Evolutionary conservation across 1,140 invertebrate genomes (phyloP).

Genomic region (Tyrophagus putrescentiae): DNA sequence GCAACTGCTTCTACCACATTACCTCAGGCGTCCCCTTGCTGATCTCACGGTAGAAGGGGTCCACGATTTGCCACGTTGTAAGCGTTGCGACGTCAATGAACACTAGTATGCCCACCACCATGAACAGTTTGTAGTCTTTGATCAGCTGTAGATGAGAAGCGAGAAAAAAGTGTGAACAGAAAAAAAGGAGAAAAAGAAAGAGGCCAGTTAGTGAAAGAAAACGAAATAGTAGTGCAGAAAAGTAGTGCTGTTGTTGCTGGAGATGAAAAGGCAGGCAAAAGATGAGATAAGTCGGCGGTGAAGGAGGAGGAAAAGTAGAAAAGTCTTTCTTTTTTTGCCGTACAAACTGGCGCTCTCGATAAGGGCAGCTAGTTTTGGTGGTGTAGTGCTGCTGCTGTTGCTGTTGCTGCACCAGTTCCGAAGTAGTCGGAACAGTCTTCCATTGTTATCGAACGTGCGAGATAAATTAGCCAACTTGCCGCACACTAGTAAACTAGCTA

Average conservation of each 20-base stretch:
- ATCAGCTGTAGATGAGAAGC: conserved; percentile 52
- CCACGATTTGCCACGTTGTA: conserved; percentile 89
- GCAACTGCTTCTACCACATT: too few species aligned
- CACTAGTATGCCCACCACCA: conserved; percentile 83
- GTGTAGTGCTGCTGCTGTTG: too few species aligned
- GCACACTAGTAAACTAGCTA: too few species aligned
- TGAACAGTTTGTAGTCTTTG: conserved; percentile 92
- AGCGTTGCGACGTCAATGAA: conserved; percentile 83
- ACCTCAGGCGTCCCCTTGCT: conserved; percentile 76
- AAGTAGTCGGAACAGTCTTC: too few species aligned
- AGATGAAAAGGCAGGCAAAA: too few species aligned
- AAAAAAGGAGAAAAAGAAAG: not conserved
- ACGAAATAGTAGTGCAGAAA: too few species aligned
- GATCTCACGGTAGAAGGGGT: conserved; percentile 82
- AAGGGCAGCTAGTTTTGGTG: not conserved
- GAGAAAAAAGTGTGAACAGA: not conserved
- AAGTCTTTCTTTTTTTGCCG: too few species aligned
- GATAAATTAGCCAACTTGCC: conserved; percentile 8
- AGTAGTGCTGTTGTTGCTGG: too few species aligned
- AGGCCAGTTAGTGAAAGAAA: not conserved
- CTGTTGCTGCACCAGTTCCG: too few species aligned
- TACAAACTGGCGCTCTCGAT: conserved; percentile 5
- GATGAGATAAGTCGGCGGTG: too few species aligned
- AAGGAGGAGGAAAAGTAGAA: too few species aligned
- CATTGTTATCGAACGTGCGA: conserved; percentile 6